Evolutionary conservation across 2,113 vertebrate species (phyloP), one percentile per base, ranked within the genome.

Genomic region (Xyliphius kryptos): DNA sequence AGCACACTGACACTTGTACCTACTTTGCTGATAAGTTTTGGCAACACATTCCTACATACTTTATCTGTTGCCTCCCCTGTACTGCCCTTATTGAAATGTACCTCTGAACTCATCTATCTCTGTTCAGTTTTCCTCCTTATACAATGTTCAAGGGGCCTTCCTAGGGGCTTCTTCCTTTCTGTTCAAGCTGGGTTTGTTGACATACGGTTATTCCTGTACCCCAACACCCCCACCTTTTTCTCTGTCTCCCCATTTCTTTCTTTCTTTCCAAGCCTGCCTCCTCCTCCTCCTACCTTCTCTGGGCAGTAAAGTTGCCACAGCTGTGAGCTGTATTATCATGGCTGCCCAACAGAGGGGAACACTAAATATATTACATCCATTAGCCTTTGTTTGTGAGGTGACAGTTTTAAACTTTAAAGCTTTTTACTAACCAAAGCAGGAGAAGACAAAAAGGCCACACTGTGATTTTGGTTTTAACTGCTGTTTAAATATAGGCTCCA

Each of bases 181-280:
- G 81, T 81, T 86, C 89, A 91, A 92, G 91, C 90, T 93, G 91
- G 89, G 88, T 93, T 91, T 97, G 93, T 97, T 95, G 91, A 94
- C 92, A 91, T 90, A 88, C 83, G 85, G 89, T 91, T 90, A 91
- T 90, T 91, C 90, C 87, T 88, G 61, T 63, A 68, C 61, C 78
- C 79, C 78, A 76, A 72, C 79, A 76, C 69, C 70, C 55, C 75
- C 64, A 58, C 63, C n/a, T n/a, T n/a, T n/a, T n/a, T n/a, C n/a
- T n/a, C n/a, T n/a, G n/a, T n/a, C n/a, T n/a, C n/a, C n/a, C n/a
- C n/a, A n/a, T n/a, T n/a, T n/a, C n/a, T n/a, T n/a, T n/a, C n/a
- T 84, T 78, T 61, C 81, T 80, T 84, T 83, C 81, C 74, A 72
- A 4, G n/a, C n/a, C n/a, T n/a, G 73, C 72, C 77, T n/a, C 46